These are phyloP conservation scores for Telenomus remus DNA, from an alignment of 1,140 invertebrate genomes.

Conservation along the genomic window DNA sequence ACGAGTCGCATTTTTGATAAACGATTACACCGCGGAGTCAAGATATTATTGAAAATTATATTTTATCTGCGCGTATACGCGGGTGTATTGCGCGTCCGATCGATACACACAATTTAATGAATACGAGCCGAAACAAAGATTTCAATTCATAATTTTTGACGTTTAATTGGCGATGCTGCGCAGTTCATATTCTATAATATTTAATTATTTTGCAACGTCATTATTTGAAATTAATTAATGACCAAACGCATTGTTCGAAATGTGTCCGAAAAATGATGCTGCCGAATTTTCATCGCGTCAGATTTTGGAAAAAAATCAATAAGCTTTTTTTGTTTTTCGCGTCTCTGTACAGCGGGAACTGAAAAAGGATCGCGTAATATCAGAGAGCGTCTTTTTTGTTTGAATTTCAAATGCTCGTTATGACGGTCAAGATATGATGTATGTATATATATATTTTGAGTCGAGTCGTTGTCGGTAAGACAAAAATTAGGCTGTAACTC, in stretches of 20 bases:
- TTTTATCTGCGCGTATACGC: conserved; percentile 13
- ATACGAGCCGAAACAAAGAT: conserved; percentile 25
- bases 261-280: conserved; percentile 13
- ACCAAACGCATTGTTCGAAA: conserved; percentile 15
- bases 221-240: conserved; percentile 41
- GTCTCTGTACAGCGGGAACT: too few relatives aligned
- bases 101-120: conserved; percentile 44
- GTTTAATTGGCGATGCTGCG: conserved; percentile 35
- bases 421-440: background rate
- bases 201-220: conserved; percentile 36
- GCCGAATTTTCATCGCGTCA: background rate
- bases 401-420: background rate
- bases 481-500: conserved; percentile 26
- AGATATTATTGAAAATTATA: conserved; percentile 17
- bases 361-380: too few relatives aligned
- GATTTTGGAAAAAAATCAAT: background rate
- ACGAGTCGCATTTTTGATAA: conserved; percentile 43
- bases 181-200: conserved; percentile 39
- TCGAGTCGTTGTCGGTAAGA: conserved; percentile 23
- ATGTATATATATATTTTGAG: too few relatives aligned
- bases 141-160: conserved; percentile 45
- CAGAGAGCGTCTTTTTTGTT: background rate
- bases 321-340: too few relatives aligned
- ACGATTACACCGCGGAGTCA: conserved; percentile 21
- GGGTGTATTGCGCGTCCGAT: conserved; percentile 6